Conservation (phyloP, 2,113 vertebrate genomes). For the Strigops habroptila region DNA sequence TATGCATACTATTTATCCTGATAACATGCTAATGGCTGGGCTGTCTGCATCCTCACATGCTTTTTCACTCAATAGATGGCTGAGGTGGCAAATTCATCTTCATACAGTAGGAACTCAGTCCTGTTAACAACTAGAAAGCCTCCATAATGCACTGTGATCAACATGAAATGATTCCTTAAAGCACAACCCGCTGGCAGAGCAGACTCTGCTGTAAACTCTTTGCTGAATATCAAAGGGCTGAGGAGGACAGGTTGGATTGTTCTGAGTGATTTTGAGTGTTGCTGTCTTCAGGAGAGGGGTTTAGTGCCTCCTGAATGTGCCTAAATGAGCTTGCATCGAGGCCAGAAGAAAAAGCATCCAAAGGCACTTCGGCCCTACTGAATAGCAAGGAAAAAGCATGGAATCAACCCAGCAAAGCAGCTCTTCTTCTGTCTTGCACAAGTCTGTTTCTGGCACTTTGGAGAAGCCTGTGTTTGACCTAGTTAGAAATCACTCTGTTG, state of each 20-base stretch:
- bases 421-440: neutral
- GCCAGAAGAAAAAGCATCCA: neutral
- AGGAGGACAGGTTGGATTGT: neutral
- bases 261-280: neutral
- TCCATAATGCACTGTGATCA: neutral
- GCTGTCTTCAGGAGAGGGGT: neutral
- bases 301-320: neutral
- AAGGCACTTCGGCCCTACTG: neutral
- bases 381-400: neutral
- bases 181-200: neutral
- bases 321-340: fast-evolving
- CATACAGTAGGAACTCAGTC: neutral
- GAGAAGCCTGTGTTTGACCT: neutral
- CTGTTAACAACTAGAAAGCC: neutral
- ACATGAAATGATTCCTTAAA: neutral
- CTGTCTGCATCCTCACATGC: neutral
- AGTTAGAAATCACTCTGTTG: neutral
- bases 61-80: neutral
- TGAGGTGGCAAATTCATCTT: neutral
- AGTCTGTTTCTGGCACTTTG: neutral
- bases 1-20: neutral
- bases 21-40: neutral
- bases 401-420: neutral
- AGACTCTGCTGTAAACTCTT: neutral
- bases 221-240: neutral